Conservation (phyloP, 2,113 vertebrate species). For the Myrmecobius fasciatus region DNA sequence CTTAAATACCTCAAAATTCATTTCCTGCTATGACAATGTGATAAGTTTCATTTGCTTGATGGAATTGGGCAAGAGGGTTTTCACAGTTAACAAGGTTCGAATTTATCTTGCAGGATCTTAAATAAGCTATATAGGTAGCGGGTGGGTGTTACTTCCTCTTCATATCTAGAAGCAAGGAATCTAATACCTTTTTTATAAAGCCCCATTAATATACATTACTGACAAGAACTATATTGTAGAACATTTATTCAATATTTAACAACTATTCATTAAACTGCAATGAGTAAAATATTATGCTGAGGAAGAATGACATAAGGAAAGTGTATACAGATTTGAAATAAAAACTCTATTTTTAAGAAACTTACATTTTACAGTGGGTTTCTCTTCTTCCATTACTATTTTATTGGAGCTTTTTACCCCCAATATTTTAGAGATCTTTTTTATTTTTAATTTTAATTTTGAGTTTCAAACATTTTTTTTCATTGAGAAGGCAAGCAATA, state of each 20-base stretch:
- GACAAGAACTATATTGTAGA: neutral
- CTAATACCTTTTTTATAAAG: slow-evolving; percentile 7
- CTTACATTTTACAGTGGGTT: neutral
- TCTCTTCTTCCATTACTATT: neutral
- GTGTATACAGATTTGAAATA: neutral
- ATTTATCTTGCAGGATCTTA: neutral
- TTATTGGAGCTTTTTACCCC: too few species aligned
- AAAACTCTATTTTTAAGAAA: neutral
- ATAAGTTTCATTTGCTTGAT: neutral
- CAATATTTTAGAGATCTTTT: neutral
- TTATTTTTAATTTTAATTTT: neutral
- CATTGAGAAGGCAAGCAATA: too few species aligned
- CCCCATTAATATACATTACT: neutral
- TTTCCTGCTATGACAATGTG: neutral
- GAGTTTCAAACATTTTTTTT: neutral
- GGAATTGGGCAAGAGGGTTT: neutral
- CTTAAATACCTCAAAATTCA: neutral
- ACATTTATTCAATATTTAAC: neutral
- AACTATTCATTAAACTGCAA: neutral
- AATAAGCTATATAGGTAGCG: neutral
- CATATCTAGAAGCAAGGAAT: neutral
- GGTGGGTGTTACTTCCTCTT: neutral
- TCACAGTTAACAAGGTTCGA: neutral
- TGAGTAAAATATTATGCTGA: neutral
- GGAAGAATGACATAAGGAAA: neutral